Base-by-base conservation (phyloP, 2,888 invertebrate genomes). In the Drosophila lacicola region DNA sequence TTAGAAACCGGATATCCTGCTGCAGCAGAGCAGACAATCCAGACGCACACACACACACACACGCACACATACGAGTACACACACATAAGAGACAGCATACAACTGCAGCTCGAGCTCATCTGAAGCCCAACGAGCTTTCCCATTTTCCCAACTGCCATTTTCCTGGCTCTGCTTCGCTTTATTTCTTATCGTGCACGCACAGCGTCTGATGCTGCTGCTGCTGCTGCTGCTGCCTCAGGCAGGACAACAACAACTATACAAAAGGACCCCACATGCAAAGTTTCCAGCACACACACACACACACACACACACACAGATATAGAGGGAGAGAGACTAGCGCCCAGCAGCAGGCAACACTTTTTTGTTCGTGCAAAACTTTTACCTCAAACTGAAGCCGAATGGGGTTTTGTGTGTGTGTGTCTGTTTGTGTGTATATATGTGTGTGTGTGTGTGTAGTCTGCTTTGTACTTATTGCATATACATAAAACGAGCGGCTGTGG, bases 1-100 rank as follows among this genome's bases (percentile, higher is more conserved):
- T 73, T 87, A 47, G 79, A 55, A 81, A 84, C 78, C 83, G 86
- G 89, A 87, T 85, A 78, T 87, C 82, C 84, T 82, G 84, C 77
- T 77, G 86, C 75, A 74, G 62, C 70, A 66, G 42, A 65, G 70
- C 70, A 83, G 86, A 82, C 88, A 75, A 36, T 56, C 54, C 42
- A 66, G 45, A 74, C 57, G 42, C 47, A 64, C 47, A 46, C 39
- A 63, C 45, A 25, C 51, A 49, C 29, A 41, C 6, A 17, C 21
- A 51, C 5, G 17, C 8, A 47, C 34, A 51, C 39, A 53, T n/a
- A 1, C 6, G 17, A 17, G 1, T 17, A 42, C 45, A 55, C 45
- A 55, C 3, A 4, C 14, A 39, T 25, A 2, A 25, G 25, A 25
- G 25, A 25, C 29, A 8, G 29, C 8, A 46, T 41, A 55, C 39